Base-by-base conservation (phyloP, 1,140 invertebrate species). In the Zaprionus nigranus region DNA sequence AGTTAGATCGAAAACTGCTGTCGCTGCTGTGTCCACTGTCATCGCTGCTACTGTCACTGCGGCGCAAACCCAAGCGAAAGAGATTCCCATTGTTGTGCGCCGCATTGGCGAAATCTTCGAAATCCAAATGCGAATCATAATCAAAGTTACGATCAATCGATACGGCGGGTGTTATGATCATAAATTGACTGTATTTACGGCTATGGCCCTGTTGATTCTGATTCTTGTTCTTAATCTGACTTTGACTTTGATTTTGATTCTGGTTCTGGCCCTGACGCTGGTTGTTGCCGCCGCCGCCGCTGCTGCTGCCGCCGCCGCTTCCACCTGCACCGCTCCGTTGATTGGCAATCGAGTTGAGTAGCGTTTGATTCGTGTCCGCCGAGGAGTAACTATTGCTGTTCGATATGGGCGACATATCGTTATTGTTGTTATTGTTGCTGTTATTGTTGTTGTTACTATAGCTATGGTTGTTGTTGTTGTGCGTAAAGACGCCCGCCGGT, bases 91-190 rank as follows among this genome's bases (percentile, higher is more conserved):
- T 92, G 56, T 92, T 90, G 58, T 85, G 78, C 11, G 85, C 85
- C 13, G 85, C 85, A 81, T 84, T 84, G 69, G 79, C 84, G 15
- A 85, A 87, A 40, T 92, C 91, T 53, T 90, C 90, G 57, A 90
- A 88, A 54, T 88, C 85, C 71, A 87, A 77, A 61, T 85, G 79
- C 28, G 88, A 81, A 34, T 91, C 85, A 51, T 92, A 79, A 20
- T 92, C 90, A 62, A 85, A 91, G 71, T 92, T 82, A 24, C 92
- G 90, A 81, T 93, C 92, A 46, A 93, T 93, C 26, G 92, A 91
- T 28, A 93, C 92, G 56, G 92, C 92, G 65, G 92, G 92, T 67
- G 92, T 93, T 43, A 93, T 92, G 71, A 93, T 92, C 92, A 93
- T 91, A 78, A 91, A 93, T 92, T 92, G 91, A 88, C 90, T 90